A percentile compares a stretch with the other conserved stretches of the same genome.
These are phyloP conservation scores for Pitangus sulphuratus DNA, from an alignment of 2,797 vertebrate species.

Conservation along the genomic window DNA sequence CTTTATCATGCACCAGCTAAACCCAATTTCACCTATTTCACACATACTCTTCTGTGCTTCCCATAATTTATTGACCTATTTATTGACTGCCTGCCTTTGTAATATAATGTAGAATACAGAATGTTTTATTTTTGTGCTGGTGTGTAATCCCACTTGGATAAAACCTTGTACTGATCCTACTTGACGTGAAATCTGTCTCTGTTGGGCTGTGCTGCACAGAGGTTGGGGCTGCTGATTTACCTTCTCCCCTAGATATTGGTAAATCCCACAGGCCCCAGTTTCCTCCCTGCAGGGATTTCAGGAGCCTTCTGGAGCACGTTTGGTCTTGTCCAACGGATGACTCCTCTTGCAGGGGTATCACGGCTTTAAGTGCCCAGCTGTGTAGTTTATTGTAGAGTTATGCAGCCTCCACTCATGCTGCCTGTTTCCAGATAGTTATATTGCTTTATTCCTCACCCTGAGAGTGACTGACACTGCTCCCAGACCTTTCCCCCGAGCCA, in stretches of 20 bases:
- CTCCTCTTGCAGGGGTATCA: background rate
- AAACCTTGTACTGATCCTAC: background rate
- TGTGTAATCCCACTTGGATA: constrained; percentile 50
- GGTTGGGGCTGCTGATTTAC: background rate
- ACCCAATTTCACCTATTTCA: background rate
- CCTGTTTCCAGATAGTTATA: background rate
- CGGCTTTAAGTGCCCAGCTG: background rate
- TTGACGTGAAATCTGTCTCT: background rate
- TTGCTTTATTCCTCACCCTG: background rate
- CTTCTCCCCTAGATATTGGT: background rate
- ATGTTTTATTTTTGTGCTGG: constrained; percentile 79
- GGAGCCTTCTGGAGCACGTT: rapidly evolving
- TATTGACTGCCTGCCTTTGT: constrained; percentile 84
- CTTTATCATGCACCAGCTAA: background rate
- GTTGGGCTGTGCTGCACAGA: background rate
- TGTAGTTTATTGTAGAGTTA: background rate
- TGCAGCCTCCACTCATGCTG: background rate
- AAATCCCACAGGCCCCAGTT: background rate
- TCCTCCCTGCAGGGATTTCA: background rate
- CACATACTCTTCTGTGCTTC: constrained; percentile 80
- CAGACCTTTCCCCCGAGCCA: background rate
- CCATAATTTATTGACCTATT: constrained; percentile 98
- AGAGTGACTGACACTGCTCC: background rate
- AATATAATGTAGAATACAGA: constrained; percentile 83
- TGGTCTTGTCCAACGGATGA: background rate